Evolutionary conservation across 2,888 invertebrate genomes (phyloP).

Genomic region (Drosophila seclusa): DNA sequence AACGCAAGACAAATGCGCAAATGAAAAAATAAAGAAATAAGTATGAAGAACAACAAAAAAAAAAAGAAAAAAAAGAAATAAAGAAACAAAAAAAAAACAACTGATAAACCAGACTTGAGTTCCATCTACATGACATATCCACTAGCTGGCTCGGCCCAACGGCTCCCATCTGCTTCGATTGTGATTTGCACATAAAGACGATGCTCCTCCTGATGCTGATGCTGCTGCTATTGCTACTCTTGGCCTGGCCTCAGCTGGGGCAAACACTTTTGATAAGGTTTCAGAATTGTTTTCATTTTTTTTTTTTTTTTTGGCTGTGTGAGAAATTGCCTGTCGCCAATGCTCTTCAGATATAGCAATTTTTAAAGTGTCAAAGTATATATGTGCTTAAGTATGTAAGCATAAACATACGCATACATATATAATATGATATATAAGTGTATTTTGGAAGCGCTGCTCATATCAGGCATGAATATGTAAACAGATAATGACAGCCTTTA

Average conservation of each 20-base stretch:
- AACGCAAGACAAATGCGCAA: slow-evolving; percentile 51
- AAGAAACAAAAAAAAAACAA: slow-evolving; percentile 14
- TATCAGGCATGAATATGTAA: slow-evolving; percentile 68
- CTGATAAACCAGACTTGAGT: slow-evolving; percentile 50
- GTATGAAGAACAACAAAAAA: slow-evolving; percentile 12
- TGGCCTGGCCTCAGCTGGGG: slow-evolving; percentile 61
- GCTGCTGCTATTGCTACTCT: background rate
- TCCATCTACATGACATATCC: slow-evolving; percentile 24
- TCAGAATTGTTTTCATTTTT: slow-evolving; percentile 10
- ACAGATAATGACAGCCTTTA: slow-evolving; percentile 69
- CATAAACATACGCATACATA: slow-evolving; percentile 40
- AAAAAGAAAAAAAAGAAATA: background rate
- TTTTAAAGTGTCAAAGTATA: slow-evolving; percentile 76
- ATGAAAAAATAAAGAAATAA: slow-evolving; percentile 27
- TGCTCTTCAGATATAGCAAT: slow-evolving; percentile 72
- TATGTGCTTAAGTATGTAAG: slow-evolving; percentile 65
- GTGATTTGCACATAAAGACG: slow-evolving; percentile 46
- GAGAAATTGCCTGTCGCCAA: slow-evolving; percentile 73
- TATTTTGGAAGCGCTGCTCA: slow-evolving; percentile 31
- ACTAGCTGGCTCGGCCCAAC: slow-evolving; percentile 46
- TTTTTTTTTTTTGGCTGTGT: slow-evolving; percentile 4
- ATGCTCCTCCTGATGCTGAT: background rate
- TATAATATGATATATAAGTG: slow-evolving; percentile 38
- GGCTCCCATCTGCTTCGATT: slow-evolving; percentile 71
- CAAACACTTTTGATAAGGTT: slow-evolving; percentile 36